Evolutionary conservation across 2,797 vertebrate species (phyloP), one percentile per base, ranked within the genome.

Genomic region (Sebastes wilsoni): DNA sequence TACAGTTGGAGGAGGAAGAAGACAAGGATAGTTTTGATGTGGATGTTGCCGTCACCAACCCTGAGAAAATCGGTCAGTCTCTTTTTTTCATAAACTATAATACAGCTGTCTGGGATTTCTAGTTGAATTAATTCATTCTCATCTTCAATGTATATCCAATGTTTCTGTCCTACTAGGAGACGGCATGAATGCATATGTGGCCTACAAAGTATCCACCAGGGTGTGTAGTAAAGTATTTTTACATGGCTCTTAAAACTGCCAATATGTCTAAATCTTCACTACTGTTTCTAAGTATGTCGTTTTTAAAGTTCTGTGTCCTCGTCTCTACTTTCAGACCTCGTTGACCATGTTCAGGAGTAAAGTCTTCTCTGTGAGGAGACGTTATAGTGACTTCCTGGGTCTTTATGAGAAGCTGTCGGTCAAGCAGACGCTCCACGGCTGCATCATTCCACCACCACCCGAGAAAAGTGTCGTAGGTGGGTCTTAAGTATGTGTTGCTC

Each of bases 381-480:
- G 98, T 85, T 99, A 99, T 90, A 99, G 98, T 85, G 98, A 99
- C 90, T 99, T 99, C 86, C 93, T 99, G 87, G 98, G 98, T 80
- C 96, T 99, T 55, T 98, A 97, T 80, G 98, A 99, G 93, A 99
- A 98, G 94, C 93, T 99, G 52, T 97, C 95, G 0, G 97, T 97
- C 84, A 99, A 99, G 64, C 97, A 97, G 25, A 96, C 97, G 2
- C 97, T 98, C 25, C 96, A 97, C 0, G 98, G 98, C 58, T 97
- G 97, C 91, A 97, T 99, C 49, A 95, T 99, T 16, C 98, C 98
- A 25, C 97, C 97, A 0, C 97, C 98, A 0, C 98, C 98, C 0
- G 98, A 99, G 94, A 99, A 99, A 91, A 99, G 97, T 82, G 96
- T 99, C 23, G 96, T 99, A 86, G 98, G 98, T 99, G 80, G 27